A percentile compares a stretch with the other conserved stretches of the same genome.
These are phyloP conservation scores for Megalurothrips usitatus DNA, from an alignment of 2,888 invertebrate genomes.

Conservation along the genomic window DNA sequence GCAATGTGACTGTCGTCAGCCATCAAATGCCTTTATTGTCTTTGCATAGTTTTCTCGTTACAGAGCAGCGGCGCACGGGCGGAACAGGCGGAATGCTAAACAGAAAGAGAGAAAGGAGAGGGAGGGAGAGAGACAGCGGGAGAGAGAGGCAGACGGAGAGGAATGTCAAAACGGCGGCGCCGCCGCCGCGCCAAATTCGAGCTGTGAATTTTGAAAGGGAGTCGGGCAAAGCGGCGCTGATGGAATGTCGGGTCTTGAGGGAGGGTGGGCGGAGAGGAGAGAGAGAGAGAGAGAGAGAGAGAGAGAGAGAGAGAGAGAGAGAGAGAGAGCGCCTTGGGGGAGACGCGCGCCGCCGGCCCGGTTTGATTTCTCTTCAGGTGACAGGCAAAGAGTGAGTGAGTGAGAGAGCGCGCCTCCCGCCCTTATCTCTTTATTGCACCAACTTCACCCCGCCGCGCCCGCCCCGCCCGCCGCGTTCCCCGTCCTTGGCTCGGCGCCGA, in stretches of 20 bases:
- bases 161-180: no score
- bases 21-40: constrained; percentile 23
- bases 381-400: no score
- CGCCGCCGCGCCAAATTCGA: no score
- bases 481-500: background rate
- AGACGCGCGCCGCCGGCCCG: no score
- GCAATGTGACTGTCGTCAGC: background rate
- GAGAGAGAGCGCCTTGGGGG: background rate
- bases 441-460: background rate
- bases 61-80: background rate
- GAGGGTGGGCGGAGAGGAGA: no score
- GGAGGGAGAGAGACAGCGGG: no score
- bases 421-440: constrained; percentile 13
- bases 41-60: constrained; percentile 2
- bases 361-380: background rate
- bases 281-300: background rate
- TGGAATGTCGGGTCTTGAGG: no score
- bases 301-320: background rate
- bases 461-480: background rate
- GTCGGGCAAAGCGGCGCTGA: no score
- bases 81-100: no score
- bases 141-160: no score
- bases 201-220: no score
- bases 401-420: background rate
- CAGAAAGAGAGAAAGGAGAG: no score